Evolutionary conservation across 2,888 invertebrate genomes (phyloP).

Genomic region (Cephus sareptanus): DNA sequence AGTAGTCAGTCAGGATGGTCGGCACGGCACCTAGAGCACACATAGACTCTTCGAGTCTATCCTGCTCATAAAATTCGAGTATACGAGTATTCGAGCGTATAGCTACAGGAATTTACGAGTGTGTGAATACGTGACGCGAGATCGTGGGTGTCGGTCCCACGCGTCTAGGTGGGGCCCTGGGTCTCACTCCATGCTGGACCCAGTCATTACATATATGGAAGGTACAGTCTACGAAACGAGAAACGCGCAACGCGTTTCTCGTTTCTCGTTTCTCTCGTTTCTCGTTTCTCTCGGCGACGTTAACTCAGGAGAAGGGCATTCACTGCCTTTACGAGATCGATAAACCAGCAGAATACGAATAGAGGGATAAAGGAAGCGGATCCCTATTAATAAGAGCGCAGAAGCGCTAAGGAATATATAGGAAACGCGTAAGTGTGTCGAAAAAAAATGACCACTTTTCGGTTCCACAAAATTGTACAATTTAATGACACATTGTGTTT

Average conservation of each 20-base stretch:
- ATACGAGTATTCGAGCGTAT: constrained; percentile 17
- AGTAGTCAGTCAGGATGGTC: no score
- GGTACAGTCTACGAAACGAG: constrained; percentile 40
- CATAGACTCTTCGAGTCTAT: no score
- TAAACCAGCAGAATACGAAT: not conserved
- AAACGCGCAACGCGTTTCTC: not conserved
- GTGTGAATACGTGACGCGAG: constrained; percentile 35
- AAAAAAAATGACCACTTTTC: not conserved
- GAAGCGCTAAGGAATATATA: constrained; percentile 1
- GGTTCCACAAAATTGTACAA: no score
- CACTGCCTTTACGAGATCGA: not conserved
- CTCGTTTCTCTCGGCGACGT: not conserved
- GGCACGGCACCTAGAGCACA: no score
- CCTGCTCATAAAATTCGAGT: not conserved
- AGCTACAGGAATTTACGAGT: constrained; percentile 43
- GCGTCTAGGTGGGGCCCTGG: constrained; percentile 62
- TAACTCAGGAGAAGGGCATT: constrained; percentile 9
- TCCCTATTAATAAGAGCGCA: constrained; percentile 2
- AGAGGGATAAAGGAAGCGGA: constrained; percentile 1
- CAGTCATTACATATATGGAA: constrained; percentile 56
- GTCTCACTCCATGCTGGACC: constrained; percentile 28
- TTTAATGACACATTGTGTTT: no score
- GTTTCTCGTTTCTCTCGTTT: not conserved
- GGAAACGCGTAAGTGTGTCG: constrained; percentile 25
- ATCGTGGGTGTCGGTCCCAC: constrained; percentile 66